Conservation (phyloP, 2,113 vertebrate species). For the Emydura subglobosa region DNA sequence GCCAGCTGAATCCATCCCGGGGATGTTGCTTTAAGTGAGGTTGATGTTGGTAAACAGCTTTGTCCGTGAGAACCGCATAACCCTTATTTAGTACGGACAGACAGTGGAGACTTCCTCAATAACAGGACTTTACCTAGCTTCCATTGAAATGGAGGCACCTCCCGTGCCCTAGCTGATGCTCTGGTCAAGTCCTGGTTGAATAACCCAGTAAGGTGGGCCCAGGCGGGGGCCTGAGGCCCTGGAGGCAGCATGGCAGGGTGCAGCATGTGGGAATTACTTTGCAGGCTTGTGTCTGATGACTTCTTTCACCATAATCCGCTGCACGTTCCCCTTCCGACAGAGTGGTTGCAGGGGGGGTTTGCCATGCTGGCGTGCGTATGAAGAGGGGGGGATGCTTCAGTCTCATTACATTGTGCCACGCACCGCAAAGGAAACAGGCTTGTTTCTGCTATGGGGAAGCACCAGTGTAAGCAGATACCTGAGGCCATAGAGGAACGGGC, state of each 20-base stretch:
- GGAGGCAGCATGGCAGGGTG: neutral
- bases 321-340: neutral
- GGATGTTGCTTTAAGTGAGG: too few relatives aligned
- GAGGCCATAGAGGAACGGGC: neutral
- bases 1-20: too few relatives aligned
- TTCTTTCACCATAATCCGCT: neutral
- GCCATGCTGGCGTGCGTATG: neutral
- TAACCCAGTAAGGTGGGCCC: neutral
- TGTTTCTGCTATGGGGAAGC: neutral
- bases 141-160: neutral
- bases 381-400: neutral
- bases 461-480: neutral
- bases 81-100: neutral
- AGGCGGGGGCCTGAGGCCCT: neutral
- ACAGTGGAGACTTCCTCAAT: neutral
- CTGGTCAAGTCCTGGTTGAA: neutral
- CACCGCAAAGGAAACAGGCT: neutral
- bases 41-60: too few relatives aligned
- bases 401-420: neutral
- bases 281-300: neutral
- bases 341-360: neutral
- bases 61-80: neutral
- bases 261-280: neutral
- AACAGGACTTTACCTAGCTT: neutral
- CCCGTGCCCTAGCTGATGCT: too few relatives aligned